Percentiles rank a stretch among this genome's conserved stretches.
Conservation (phyloP, 2,113 vertebrate genomes). For the Nothoprocta pentlandii region DNA sequence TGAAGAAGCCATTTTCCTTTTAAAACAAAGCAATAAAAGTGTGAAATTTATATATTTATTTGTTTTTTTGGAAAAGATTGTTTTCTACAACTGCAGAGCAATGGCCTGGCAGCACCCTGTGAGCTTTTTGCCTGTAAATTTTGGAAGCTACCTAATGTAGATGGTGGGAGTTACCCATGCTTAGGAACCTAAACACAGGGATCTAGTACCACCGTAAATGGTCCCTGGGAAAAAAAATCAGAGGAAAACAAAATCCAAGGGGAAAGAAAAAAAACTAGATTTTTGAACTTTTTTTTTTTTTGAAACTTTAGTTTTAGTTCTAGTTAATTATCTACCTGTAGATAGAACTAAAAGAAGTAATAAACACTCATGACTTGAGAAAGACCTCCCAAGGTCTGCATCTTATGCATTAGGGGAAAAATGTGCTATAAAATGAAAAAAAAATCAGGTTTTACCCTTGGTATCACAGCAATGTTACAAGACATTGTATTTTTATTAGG, state of each 20-base stretch:
- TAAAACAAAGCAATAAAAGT: background rate
- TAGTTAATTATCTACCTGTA: background rate
- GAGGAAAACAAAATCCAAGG: too few relatives aligned
- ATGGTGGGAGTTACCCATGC: background rate
- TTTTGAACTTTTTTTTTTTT: background rate
- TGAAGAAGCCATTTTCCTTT: background rate
- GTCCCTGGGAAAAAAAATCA: too few relatives aligned
- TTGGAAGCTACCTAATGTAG: background rate
- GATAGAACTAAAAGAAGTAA: background rate
- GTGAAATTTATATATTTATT: background rate
- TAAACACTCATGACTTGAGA: fast-evolving
- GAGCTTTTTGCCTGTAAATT: background rate
- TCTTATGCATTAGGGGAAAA: background rate
- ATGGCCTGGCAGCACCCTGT: background rate
- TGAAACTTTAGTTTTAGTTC: background rate
- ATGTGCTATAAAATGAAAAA: background rate
- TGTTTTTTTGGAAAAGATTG: background rate
- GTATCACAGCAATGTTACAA: background rate
- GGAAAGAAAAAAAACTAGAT: too few relatives aligned
- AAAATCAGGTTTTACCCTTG: background rate
- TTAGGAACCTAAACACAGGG: background rate
- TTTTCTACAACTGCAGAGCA: background rate
- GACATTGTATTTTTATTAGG: background rate
- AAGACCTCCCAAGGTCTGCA: background rate
- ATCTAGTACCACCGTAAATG: background rate